Base-by-base conservation (phyloP, 2,113 vertebrate species). In the Gadus macrocephalus region DNA sequence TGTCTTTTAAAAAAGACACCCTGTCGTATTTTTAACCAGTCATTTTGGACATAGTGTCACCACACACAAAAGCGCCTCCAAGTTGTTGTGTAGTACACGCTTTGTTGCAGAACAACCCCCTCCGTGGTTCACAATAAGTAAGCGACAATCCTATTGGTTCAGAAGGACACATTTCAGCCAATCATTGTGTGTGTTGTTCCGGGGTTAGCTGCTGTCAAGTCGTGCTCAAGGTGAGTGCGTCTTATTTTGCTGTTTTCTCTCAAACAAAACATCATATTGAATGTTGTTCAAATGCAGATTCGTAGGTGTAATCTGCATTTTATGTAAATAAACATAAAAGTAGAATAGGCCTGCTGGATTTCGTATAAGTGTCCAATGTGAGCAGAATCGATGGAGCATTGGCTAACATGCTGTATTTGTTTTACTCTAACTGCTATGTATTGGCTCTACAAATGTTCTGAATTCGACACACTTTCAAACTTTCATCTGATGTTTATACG, bases 201-300 rank as follows among this genome's bases (percentile, higher is more conserved):
- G 20, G 59, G 5, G n/a, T 15, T 49, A n/a, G 42, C 42, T 49
- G 42, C 42, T 49, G 42, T 12, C 42, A 49, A 49, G 42, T 49
- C 20, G 73, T 64, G 69, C 17, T 86, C 81, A 92, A 93, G 92
- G 92, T 92, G 84, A 92, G 88, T 27, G 16, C 42, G 22, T 1
- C 55, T 27, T 11, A 27, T 27, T 64, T 62, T 27, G 0, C 6
- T 8, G 60, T 19, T 60, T 19, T 61, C 22, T 61, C 11, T 61
- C 11, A 19, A 61, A 20, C 8, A 2, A 61, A 61, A 20, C 9
- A 22, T 22, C n/a, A n/a, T 12, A 12, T 61, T 61, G 3, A 20
- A 19, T 60, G 17, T 60, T 60, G 5, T 61, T 49, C 42, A 14
- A 49, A 49, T 9, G 8, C 1, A 14, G 11, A 61, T 12, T 9